Conservation (phyloP, 2,797 vertebrate genomes). For the Poeciliopsis gracilis region DNA sequence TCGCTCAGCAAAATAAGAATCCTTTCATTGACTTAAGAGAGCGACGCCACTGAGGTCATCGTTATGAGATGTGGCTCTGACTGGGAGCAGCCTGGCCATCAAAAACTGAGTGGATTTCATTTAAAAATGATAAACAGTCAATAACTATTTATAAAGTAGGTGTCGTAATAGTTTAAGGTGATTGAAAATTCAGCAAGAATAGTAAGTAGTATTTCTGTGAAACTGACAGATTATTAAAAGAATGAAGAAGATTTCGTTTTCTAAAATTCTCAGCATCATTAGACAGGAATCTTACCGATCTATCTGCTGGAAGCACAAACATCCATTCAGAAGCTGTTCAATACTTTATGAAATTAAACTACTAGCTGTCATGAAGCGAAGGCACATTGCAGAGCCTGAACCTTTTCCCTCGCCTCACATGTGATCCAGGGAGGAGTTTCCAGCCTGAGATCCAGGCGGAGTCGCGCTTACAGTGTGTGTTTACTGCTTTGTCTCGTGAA, state of each 20-base stretch:
- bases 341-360: conserved; percentile 33
- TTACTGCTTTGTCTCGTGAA: conserved; percentile 57
- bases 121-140: neutral
- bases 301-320: conserved; percentile 28
- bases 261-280: neutral
- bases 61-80: neutral
- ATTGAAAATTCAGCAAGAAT: neutral
- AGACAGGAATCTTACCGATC: conserved; percentile 54
- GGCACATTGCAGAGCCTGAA: conserved; percentile 34
- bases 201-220: neutral
- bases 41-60: conserved; percentile 22
- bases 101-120: conserved; percentile 7
- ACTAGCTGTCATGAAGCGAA: conserved; percentile 34
- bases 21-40: conserved; percentile 53
- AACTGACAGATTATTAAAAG: neutral
- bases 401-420: conserved; percentile 49
- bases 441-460: conserved; percentile 19
- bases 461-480: conserved; percentile 55
- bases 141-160: neutral
- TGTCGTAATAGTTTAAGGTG: neutral
- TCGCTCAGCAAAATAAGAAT: conserved; percentile 37
- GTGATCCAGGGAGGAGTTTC: conserved; percentile 75
- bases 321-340: conserved; percentile 56
- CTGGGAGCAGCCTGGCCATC: neutral
- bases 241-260: conserved; percentile 8